A percentile compares a stretch with the other conserved stretches of the same genome.
Conservation (phyloP, 2,797 vertebrate genomes). For the Diplodus puntazzo region DNA sequence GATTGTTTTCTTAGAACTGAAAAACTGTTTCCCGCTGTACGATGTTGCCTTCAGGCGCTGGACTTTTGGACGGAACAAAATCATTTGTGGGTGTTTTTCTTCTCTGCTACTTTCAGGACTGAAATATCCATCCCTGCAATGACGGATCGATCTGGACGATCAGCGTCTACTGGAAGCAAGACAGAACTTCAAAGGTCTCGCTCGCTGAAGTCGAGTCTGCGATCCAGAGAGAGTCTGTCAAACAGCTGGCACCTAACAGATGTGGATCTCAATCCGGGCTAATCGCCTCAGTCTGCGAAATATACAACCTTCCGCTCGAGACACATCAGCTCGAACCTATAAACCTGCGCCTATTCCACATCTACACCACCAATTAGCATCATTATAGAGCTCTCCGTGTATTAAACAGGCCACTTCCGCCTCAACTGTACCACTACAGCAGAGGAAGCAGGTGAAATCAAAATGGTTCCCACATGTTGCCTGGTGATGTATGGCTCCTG, state of each 20-base stretch:
- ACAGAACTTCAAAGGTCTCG: slow-evolving; percentile 65
- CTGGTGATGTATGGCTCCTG: slow-evolving; percentile 61
- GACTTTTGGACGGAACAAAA: background rate
- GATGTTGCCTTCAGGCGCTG: background rate
- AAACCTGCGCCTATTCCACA: slow-evolving; percentile 33
- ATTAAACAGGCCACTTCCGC: slow-evolving; percentile 40
- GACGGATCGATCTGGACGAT: slow-evolving; percentile 44
- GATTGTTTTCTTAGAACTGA: background rate
- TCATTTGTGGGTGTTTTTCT: background rate
- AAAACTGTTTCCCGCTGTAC: background rate
- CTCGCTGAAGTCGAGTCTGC: slow-evolving; percentile 40
- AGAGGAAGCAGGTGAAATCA: slow-evolving; percentile 48
- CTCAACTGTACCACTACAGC: slow-evolving; percentile 46
- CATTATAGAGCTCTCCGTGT: slow-evolving; percentile 32
- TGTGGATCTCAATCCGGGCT: slow-evolving; percentile 42
- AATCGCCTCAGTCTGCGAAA: slow-evolving; percentile 46
- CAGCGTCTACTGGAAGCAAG: slow-evolving; percentile 45
- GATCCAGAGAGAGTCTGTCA: slow-evolving; percentile 41
- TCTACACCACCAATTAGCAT: slow-evolving; percentile 53
- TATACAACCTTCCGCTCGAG: slow-evolving; percentile 23
- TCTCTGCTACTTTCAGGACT: slow-evolving; percentile 7
- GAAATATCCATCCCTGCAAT: slow-evolving; percentile 4
- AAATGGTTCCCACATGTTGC: slow-evolving; percentile 71
- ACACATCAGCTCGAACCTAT: slow-evolving; percentile 18
- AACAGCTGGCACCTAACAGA: slow-evolving; percentile 56